These are phyloP conservation scores for Diabrotica virgifera DNA, from an alignment of 1,140 invertebrate species.

Conservation along the genomic window DNA sequence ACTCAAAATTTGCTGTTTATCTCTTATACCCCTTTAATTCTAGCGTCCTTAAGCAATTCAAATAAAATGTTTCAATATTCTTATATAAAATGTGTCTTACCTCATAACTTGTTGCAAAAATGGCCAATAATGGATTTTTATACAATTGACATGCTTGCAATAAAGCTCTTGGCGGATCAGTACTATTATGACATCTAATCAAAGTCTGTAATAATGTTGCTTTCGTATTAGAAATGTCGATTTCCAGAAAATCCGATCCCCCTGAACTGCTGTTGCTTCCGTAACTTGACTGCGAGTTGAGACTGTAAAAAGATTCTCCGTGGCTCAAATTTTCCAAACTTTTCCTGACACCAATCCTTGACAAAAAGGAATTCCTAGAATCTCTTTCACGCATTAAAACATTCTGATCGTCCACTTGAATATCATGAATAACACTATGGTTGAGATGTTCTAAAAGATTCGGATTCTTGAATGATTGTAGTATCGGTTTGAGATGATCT, in stretches of 20 bases:
- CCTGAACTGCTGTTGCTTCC: slow-evolving; percentile 39
- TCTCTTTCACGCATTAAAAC: slow-evolving; percentile 39
- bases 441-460: slow-evolving; percentile 55
- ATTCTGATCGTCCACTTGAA: slow-evolving; percentile 45
- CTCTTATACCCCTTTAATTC: too few relatives aligned
- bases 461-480: slow-evolving; percentile 52
- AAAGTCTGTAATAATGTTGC: slow-evolving; percentile 61
- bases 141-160: slow-evolving; percentile 55
- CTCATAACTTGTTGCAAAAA: slow-evolving; percentile 67
- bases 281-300: slow-evolving; percentile 42
- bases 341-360: slow-evolving; percentile 41
- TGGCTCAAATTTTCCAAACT: slow-evolving; percentile 28
- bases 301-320: slow-evolving; percentile 18
- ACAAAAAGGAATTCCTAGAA: slow-evolving; percentile 41
- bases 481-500: slow-evolving; percentile 54
- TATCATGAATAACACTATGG: slow-evolving; percentile 53
- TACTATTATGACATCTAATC: slow-evolving; percentile 62
- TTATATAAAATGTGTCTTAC: slow-evolving; percentile 42
- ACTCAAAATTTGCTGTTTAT: too few relatives aligned
- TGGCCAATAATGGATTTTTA: slow-evolving; percentile 57
- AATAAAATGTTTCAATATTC: neutral
- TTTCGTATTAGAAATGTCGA: slow-evolving; percentile 44
- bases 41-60: too few relatives aligned
- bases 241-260: slow-evolving; percentile 39
- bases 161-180: slow-evolving; percentile 62